These are phyloP conservation scores for Euphydryas editha DNA, from an alignment of 2,888 invertebrate species.

Conservation along the genomic window DNA sequence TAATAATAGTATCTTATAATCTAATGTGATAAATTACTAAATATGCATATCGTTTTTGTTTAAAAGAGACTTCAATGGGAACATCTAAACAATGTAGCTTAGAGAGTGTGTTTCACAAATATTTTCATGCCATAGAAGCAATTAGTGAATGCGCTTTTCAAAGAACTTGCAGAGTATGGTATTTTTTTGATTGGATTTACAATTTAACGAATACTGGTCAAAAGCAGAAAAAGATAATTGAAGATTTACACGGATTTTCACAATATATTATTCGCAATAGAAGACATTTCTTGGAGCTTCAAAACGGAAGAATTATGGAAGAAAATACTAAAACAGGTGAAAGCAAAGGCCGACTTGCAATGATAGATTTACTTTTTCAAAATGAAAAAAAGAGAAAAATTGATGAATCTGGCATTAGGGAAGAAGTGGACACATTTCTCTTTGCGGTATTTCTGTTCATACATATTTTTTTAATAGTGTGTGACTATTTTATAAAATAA, in stretches of 20 bases:
- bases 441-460: conserved; percentile 18
- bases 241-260: conserved; percentile 15
- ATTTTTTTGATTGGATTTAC: conserved; percentile 17
- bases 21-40: neutral
- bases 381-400: conserved; percentile 18
- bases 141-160: neutral
- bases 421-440: conserved; percentile 25
- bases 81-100: neutral
- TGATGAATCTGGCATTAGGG: conserved; percentile 20
- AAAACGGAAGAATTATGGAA: neutral
- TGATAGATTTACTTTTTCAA: conserved; percentile 24
- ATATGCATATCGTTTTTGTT: neutral
- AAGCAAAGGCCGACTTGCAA: neutral
- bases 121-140: conserved; percentile 15
- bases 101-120: neutral
- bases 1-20: neutral
- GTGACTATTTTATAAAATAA: too few relatives aligned
- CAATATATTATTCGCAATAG: conserved; percentile 7
- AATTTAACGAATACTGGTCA: neutral
- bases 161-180: conserved; percentile 22
- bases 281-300: neutral
- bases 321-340: too few relatives aligned
- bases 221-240: conserved; percentile 10
- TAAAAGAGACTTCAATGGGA: conserved; percentile 18
- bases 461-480: neutral